Evolutionary conservation across 2,888 invertebrate genomes (phyloP).

Genomic region (Drosophila helvetica): DNA sequence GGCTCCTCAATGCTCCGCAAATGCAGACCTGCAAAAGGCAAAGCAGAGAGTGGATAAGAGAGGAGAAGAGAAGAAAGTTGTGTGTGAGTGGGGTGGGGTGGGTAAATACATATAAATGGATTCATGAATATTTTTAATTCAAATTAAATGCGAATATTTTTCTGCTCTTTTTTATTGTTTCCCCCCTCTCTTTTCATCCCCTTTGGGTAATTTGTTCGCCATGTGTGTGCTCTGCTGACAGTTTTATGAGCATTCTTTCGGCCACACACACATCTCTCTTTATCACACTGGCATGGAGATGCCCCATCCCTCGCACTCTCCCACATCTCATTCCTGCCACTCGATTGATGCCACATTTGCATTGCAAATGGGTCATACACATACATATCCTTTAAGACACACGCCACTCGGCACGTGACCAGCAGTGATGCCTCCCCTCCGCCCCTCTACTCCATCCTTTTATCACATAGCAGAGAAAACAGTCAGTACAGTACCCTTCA

Average conservation of each 20-base stretch:
- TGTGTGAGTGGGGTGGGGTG: not conserved
- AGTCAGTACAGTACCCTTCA: not conserved
- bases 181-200: no score
- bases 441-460: not conserved
- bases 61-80: not conserved
- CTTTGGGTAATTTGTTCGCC: conserved; percentile 18
- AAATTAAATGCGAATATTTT: conserved; percentile 4
- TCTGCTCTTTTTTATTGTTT: conserved; percentile 1
- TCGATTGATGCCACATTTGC: conserved; percentile 63
- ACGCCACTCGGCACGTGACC: conserved; percentile 44
- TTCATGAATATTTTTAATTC: conserved; percentile 48
- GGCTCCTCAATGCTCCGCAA: conserved; percentile 94
- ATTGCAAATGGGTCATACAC: conserved; percentile 67
- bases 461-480: not conserved
- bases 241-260: conserved; percentile 37
- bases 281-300: not conserved
- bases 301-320: conserved; percentile 1
- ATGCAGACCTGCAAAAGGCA: conserved; percentile 88
- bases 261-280: not conserved
- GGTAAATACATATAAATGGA: conserved; percentile 1
- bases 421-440: not conserved
- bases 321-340: conserved; percentile 19
- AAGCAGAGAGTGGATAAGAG: conserved; percentile 1
- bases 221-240: conserved; percentile 35
- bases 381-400: conserved; percentile 46